These are phyloP conservation scores for Synergus japonicus DNA, from an alignment of 2,888 invertebrate species.

Conservation along the genomic window DNA sequence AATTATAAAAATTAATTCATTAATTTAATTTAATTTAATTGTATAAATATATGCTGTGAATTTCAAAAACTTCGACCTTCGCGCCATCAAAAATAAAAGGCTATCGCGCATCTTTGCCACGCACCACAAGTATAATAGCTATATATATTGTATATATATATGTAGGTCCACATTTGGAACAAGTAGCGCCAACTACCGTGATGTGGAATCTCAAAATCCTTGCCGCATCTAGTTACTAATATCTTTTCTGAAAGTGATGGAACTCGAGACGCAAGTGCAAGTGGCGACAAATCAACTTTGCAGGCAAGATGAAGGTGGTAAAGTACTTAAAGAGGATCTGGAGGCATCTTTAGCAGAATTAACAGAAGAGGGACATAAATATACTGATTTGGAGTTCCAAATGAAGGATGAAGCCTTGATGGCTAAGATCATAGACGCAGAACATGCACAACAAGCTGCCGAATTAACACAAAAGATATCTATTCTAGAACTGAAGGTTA, in stretches of 20 bases:
- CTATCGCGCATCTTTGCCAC: too few relatives aligned
- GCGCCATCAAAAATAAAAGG: too few relatives aligned
- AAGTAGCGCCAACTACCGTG: too few relatives aligned
- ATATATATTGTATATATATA: too few relatives aligned
- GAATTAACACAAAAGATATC: conserved; percentile 96
- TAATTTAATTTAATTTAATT: too few relatives aligned
- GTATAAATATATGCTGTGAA: too few relatives aligned
- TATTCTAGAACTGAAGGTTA: conserved; percentile 94
- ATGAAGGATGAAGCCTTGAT: conserved; percentile 95
- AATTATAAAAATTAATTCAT: too few relatives aligned
- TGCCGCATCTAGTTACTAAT: too few relatives aligned
- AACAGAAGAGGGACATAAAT: conserved; percentile 90
- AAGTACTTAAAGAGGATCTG: conserved; percentile 87
- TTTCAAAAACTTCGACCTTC: too few relatives aligned
- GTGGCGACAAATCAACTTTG: conserved; percentile 92
- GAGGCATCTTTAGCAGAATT: conserved; percentile 87
- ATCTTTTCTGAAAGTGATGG: conserved; percentile 90
- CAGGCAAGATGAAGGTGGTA: conserved; percentile 96
- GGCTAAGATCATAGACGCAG: conserved; percentile 95
- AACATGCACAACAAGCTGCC: conserved; percentile 95
- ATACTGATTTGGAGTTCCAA: conserved; percentile 81
- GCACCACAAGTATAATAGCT: too few relatives aligned
- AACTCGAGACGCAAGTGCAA: conserved; percentile 96
- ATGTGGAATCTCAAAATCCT: too few relatives aligned
- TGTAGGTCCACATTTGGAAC: too few relatives aligned